Evolutionary conservation across 1,140 invertebrate species (phyloP).

Genomic region (Diorhabda sublineata): DNA sequence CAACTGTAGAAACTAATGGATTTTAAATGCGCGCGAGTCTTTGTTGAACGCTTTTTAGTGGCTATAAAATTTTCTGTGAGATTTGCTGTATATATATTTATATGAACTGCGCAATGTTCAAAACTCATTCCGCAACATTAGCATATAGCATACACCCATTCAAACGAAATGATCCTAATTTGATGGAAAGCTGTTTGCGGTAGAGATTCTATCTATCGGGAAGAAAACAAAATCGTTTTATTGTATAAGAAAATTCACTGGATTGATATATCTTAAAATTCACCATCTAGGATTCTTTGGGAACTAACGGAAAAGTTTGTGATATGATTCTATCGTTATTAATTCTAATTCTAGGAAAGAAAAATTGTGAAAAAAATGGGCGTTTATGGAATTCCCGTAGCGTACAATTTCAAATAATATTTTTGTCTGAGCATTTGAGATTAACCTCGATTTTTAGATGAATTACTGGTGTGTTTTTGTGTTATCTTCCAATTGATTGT

Average conservation of each 20-base stretch:
- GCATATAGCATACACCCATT: conserved; percentile 10
- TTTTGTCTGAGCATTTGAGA: too few species aligned
- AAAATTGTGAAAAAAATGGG: too few species aligned
- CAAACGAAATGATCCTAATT: conserved; percentile 13
- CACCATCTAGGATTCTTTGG: too few species aligned
- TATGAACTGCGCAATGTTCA: conserved; percentile 5
- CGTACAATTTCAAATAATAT: too few species aligned
- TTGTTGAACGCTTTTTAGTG: conserved; percentile 10
- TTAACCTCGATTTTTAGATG: too few species aligned
- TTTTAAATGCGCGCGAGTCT: conserved; percentile 15
- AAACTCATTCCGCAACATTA: conserved; percentile 9
- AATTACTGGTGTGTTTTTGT: too few species aligned
- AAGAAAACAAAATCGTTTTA: neutral
- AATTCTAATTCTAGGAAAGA: too few species aligned
- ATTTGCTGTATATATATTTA: conserved; percentile 10
- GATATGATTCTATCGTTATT: too few species aligned
- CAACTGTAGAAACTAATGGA: conserved; percentile 14
- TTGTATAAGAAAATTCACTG: neutral
- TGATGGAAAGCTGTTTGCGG: conserved; percentile 6
- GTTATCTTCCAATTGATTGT: too few species aligned
- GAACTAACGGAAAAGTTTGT: too few species aligned
- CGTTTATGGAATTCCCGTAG: too few species aligned
- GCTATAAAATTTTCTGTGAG: conserved; percentile 19
- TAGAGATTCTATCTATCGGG: neutral
- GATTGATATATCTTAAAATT: too few species aligned